A percentile compares a stretch with the other conserved stretches of the same genome.
These are phyloP conservation scores for Chrysemys picta DNA, from an alignment of 2,113 vertebrate genomes.

Conservation along the genomic window DNA sequence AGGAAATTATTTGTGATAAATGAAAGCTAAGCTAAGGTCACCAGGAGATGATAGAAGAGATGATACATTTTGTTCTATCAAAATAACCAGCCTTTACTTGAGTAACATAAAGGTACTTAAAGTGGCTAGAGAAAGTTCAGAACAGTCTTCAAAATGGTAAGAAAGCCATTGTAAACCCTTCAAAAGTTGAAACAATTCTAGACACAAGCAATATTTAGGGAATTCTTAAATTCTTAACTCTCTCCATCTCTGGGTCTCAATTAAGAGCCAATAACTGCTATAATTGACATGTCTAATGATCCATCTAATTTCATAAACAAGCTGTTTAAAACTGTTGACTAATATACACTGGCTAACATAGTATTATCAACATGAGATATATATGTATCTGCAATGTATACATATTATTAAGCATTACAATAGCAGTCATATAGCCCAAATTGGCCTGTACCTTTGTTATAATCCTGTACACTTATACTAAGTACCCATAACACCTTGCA, in stretches of 20 bases:
- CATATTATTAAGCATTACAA: not conserved
- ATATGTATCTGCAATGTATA: not conserved
- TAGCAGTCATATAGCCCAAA: not conserved
- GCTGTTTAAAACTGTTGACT: not conserved
- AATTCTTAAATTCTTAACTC: not conserved
- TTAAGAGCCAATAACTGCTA: not conserved
- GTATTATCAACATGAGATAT: no score
- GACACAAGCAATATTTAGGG: not conserved
- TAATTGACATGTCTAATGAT: not conserved
- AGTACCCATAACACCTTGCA: not conserved
- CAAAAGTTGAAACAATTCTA: not conserved
- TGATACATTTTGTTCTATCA: not conserved
- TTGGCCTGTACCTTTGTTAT: not conserved
- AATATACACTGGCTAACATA: not conserved
- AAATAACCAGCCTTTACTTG: conserved; percentile 13
- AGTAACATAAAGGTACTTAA: conserved; percentile 20
- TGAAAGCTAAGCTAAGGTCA: conserved; percentile 57
- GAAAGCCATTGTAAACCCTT: not conserved
- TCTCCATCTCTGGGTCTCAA: not conserved
- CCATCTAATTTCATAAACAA: not conserved
- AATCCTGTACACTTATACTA: not conserved
- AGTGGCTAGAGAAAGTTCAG: not conserved
- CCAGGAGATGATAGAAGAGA: conserved; percentile 39
- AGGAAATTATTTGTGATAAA: conserved; percentile 49
- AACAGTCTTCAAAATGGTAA: not conserved